Percentiles rank a stretch among this genome's conserved stretches.
phyloP scores from a whole-genome alignment of 2,888 invertebrate species.

The Papilio protenor region DNA sequence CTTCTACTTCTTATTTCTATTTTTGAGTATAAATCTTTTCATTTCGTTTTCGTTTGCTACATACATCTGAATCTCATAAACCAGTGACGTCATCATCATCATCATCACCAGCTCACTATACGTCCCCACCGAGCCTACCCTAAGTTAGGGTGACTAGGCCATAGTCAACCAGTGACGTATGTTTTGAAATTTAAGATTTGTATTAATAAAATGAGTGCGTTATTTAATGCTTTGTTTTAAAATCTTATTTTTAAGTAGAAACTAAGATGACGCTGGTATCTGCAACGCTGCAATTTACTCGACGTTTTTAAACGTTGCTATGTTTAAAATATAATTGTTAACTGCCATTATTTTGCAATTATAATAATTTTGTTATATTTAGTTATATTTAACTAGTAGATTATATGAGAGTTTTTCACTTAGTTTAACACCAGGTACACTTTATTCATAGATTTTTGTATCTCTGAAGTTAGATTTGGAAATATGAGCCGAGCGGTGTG shows the following conservation, averaged over 20 bases:
- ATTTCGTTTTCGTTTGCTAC: neutral
- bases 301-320: neutral
- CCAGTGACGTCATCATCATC: too few relatives aligned
- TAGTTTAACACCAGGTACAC: neutral
- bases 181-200: neutral
- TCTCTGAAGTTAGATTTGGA: neutral
- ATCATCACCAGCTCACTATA: too few relatives aligned
- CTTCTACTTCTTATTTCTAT: neutral
- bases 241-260: neutral
- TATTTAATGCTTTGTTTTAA: neutral
- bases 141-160: too few relatives aligned
- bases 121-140: too few relatives aligned
- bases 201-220: neutral
- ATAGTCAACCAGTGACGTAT: neutral
- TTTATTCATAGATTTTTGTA: neutral
- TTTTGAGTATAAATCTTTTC: neutral
- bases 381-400: conserved; percentile 20
- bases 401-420: neutral
- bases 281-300: neutral
- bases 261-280: neutral
- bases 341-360: conserved; percentile 41
- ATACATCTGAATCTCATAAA: neutral
- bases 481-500: neutral
- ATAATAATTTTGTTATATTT: conserved; percentile 5
- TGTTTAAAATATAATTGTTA: conserved; percentile 29